Base-by-base conservation (phyloP, 2,888 invertebrate genomes). In the Leptopilina drosophilae region DNA sequence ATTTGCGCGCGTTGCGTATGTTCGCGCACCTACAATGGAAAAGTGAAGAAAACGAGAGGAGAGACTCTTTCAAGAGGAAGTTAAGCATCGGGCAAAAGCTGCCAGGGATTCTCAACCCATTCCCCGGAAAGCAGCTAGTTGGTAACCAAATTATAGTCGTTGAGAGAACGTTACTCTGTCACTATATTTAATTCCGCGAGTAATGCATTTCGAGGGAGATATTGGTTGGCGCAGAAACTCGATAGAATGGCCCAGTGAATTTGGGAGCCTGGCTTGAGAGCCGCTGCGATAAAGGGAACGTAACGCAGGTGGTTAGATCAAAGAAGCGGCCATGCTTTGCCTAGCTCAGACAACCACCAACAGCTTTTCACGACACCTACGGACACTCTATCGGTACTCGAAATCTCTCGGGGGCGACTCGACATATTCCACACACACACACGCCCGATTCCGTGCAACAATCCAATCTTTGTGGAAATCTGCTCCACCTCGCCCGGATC, bases 391-490 rank as follows among this genome's bases (percentile, higher is more conserved):
- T 83, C 83, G 81, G 77, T 81, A 78, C 78, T 64, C 20, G 64
- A 64, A 77, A 65, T 75, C 69, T 53, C 69, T 12, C 1, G 69
- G 53, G 69, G 26, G 33, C 53, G n/a, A 53, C 64, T 33, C 77
- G 33, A 5, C 33, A 33, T 33, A 33, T 33, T 33, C 33, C 33
- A 33, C 26, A 77, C 5, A 64, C 11, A 14, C 40, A 26, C 20
- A 12, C 49, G 15, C 15, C 46, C 14, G 14, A 69, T 33, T 83
- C 79, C 77, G 67, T 77, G 82, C 80, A 83, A 84, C 86, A 84
- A 86, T 85, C 85, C 85, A 86, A 87, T 87, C 85, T 86, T 83
- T 78, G 80, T 80, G 77, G 82, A 86, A 85, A 86, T 85, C 84
- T 85, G 83, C 77, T 78, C 65, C 66, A 56, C 69, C 64, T 56